Evolutionary conservation across 2,888 invertebrate species (phyloP).

Genomic region (Caenorhabditis angaria): DNA sequence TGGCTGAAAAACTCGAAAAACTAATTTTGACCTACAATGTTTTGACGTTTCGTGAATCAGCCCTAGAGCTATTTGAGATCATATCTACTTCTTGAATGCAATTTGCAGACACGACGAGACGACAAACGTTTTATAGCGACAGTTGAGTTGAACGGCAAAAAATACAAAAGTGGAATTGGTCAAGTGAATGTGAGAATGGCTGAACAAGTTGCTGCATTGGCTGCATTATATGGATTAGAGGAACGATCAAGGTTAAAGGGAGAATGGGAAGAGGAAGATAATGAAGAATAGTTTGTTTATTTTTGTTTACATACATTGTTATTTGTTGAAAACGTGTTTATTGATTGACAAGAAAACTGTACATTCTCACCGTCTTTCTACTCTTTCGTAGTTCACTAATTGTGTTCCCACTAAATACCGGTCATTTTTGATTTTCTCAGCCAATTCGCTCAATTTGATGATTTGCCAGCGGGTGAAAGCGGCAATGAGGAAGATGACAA

Average conservation of each 20-base stretch:
- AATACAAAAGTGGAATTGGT: constrained; percentile 59
- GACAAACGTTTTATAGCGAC: constrained; percentile 60
- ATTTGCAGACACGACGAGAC: constrained; percentile 20
- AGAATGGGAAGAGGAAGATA: constrained; percentile 53
- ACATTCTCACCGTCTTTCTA: constrained; percentile 11
- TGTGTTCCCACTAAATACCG: constrained; percentile 90
- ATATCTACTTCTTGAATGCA: not conserved
- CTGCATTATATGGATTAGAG: constrained; percentile 57
- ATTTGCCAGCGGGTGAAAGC: constrained; percentile 84
- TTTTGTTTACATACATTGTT: not conserved
- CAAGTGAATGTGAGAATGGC: constrained; percentile 70
- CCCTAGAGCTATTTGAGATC: not conserved
- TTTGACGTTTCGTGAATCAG: not conserved
- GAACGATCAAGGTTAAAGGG: constrained; percentile 56
- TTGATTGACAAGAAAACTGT: not conserved
- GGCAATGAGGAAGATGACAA: constrained; percentile 75
- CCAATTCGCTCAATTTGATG: constrained; percentile 89
- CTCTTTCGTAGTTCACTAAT: constrained; percentile 89
- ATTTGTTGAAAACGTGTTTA: not conserved
- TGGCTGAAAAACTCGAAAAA: too few relatives aligned
- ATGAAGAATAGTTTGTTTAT: not conserved
- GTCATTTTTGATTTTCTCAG: constrained; percentile 98
- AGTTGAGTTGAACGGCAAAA: constrained; percentile 47
- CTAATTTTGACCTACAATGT: too few relatives aligned
- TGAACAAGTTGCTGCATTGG: constrained; percentile 67